These are phyloP conservation scores for Serilophus lunatus DNA, from an alignment of 2,113 vertebrate genomes.

Conservation along the genomic window DNA sequence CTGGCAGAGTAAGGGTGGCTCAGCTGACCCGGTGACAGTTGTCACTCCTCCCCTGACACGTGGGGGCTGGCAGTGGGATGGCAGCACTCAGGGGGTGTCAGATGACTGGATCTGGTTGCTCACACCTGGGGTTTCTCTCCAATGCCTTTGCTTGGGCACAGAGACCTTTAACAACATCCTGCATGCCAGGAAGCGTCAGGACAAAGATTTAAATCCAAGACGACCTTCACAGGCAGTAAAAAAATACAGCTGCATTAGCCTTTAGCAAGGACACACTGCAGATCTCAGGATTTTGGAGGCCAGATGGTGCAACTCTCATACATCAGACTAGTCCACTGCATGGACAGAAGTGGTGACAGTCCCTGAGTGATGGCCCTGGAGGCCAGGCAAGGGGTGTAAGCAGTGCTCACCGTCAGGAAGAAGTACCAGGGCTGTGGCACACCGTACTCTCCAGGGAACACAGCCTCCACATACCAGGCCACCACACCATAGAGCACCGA, in stretches of 20 bases:
- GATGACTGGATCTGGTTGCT: not conserved
- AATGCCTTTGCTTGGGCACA: not conserved
- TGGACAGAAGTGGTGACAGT: rapidly evolving
- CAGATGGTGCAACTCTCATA: not conserved
- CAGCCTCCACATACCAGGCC: conserved; percentile 93
- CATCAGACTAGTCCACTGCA: not conserved
- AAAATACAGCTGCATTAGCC: not conserved
- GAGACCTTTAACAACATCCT: not conserved
- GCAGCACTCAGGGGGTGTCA: not conserved
- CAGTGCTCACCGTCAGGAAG: conserved; percentile 85
- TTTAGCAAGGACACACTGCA: not conserved
- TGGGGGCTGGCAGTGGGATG: not conserved
- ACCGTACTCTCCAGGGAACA: conserved; percentile 93
- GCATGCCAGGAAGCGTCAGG: rapidly evolving
- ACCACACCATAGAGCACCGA: conserved; percentile 82
- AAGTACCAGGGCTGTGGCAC: conserved; percentile 93
- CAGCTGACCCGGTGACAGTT: not conserved
- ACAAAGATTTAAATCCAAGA: not conserved
- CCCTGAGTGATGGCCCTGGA: rapidly evolving
- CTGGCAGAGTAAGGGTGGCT: not conserved
- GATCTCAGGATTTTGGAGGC: not conserved
- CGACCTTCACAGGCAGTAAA: rapidly evolving
- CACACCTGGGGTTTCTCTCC: not conserved
- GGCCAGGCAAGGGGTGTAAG: not conserved
- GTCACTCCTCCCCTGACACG: not conserved